Evolutionary conservation across 2,888 invertebrate genomes (phyloP), one percentile per base, ranked within the genome.

Genomic region (Chloromyia formosa): DNA sequence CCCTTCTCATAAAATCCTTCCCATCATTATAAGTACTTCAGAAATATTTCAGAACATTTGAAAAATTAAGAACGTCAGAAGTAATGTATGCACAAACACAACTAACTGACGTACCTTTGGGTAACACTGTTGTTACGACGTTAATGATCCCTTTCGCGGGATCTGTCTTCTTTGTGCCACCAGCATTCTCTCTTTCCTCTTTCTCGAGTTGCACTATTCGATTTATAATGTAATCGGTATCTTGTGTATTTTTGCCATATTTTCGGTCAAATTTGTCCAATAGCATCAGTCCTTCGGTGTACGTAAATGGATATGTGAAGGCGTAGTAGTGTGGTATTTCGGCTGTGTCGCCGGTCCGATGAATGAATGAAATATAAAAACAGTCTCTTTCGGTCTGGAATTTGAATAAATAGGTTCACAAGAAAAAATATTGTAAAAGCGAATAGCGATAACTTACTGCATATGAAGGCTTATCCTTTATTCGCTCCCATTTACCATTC

Each of bases 221-320:
- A 74, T 77, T 68, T 18, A 76, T 75, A 22, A 79, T 75, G 42
- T 61, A 74, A 16, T 74, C 73, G 7, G 77, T 42, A 42, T 78
- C 77, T 12, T 74, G 56, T 5, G 22, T 20, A 22, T 23, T 73
- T 64, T 77, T 78, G 64, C 62, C 74, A 75, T 76, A 79, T 74
- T 78, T 89, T 75, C 84, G 79, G 82, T 95, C 94, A 62, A 94
- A 89, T 66, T 88, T 88, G 78, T 88, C 88, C 27, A 96, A 86
- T 80, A 91, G 89, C 77, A 90, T 90, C 84, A 94, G 93, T 71
- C 94, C 87, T 80, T 96, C 95, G 0, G 89, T 88, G 82, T 94
- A 96, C 0, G 95, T 92, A 86, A 91, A 96, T 1, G 96, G 96
- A 85, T 93, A 96, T 5, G 95, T 95, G 85, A 96, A 96, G 0